A percentile compares a stretch with the other conserved stretches of the same genome.
Conservation (phyloP, 2,888 invertebrate genomes). For the Uropetala carovei region DNA sequence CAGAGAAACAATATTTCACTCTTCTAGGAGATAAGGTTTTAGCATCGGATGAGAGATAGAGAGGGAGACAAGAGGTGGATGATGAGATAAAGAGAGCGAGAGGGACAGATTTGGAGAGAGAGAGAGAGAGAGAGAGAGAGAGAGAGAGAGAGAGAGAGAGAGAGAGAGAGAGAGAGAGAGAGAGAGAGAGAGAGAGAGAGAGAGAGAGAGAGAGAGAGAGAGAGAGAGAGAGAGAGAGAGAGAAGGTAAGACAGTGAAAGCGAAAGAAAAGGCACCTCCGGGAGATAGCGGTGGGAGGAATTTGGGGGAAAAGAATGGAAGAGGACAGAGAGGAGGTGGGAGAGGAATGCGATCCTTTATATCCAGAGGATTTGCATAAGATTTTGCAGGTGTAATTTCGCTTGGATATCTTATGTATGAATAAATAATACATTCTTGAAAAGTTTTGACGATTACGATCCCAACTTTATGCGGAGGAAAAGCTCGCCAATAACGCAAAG, state of each 20-base stretch:
- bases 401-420: not conserved
- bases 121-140: too few relatives aligned
- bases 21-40: not conserved
- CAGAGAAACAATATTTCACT: conserved; percentile 11
- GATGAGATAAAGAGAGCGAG: not conserved
- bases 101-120: not conserved
- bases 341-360: not conserved
- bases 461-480: not conserved
- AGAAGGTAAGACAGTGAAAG: not conserved
- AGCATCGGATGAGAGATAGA: not conserved
- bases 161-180: not conserved
- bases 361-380: conserved; percentile 22
- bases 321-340: not conserved
- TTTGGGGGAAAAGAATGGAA: not conserved
- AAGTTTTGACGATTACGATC: not conserved
- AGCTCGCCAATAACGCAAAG: conserved; percentile 4
- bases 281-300: too few relatives aligned
- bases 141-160: not conserved
- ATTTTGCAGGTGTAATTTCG: conserved; percentile 30
- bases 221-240: not conserved
- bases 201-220: not conserved
- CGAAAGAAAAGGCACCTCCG: too few relatives aligned
- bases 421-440: conserved; percentile 13
- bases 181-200: not conserved
- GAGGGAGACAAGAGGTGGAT: not conserved